phyloP scores from a whole-genome alignment of 2,113 vertebrate genomes.

The Lepus europaeus region DNA sequence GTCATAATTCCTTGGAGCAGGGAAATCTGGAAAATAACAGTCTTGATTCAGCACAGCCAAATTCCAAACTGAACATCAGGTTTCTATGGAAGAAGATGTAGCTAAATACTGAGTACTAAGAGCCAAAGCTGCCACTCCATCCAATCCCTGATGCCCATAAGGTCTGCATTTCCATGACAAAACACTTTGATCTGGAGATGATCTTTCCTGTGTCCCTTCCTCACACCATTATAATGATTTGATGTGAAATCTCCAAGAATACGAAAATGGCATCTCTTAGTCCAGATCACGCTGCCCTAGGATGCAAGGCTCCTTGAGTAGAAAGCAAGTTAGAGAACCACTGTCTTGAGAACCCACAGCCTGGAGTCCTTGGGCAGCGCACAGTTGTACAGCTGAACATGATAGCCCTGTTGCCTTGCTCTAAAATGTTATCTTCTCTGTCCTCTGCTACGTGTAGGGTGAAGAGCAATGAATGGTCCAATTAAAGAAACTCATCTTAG shows the following conservation, averaged over 20 bases:
- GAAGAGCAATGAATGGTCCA: background rate
- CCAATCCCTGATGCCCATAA: background rate
- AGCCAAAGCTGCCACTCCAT: background rate
- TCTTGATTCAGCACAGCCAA: background rate
- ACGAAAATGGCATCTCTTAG: background rate
- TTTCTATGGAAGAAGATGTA: background rate
- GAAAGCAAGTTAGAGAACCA: no score
- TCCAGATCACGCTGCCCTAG: background rate
- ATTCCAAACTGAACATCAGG: background rate
- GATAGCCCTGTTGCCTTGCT: background rate
- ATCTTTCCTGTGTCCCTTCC: background rate
- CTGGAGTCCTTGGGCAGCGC: background rate
- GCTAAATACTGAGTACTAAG: background rate
- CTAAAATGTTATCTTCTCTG: background rate
- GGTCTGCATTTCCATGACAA: background rate
- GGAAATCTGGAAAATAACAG: background rate
- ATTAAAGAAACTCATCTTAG: background rate
- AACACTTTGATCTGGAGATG: background rate
- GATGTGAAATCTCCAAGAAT: background rate
- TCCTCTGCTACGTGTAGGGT: background rate
- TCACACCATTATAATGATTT: background rate
- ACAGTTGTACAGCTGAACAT: accelerated
- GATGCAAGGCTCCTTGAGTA: background rate
- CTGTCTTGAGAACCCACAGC: background rate
- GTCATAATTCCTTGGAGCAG: background rate